These are phyloP conservation scores for Capromys pilorides DNA, from an alignment of 2,797 vertebrate species.

Conservation along the genomic window DNA sequence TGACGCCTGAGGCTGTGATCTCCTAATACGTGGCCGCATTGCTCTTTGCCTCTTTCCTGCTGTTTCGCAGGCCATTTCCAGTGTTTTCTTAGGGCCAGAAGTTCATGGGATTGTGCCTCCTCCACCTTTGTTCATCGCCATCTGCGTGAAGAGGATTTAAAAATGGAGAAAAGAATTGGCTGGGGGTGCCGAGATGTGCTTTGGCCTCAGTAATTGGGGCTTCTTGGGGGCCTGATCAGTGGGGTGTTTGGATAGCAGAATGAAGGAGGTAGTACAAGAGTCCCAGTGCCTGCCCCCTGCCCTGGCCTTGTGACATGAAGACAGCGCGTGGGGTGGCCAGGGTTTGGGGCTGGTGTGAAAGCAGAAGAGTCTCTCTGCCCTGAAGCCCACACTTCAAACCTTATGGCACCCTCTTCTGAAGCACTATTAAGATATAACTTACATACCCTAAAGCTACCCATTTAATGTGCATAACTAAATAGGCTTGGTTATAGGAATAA, in stretches of 20 bases:
- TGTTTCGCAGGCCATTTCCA: not conserved
- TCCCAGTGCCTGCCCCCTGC: no score
- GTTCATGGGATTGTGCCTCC: not conserved
- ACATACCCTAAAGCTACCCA: not conserved
- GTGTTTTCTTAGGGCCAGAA: not conserved
- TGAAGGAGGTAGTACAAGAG: fast-evolving
- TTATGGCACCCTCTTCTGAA: not conserved
- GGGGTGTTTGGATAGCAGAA: not conserved
- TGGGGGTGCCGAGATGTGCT: not conserved
- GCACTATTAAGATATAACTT: not conserved
- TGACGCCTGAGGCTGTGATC: not conserved
- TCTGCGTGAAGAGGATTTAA: not conserved
- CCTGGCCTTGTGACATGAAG: not conserved
- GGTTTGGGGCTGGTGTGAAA: not conserved
- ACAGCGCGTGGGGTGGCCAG: not conserved
- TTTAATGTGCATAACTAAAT: not conserved
- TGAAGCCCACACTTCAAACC: not conserved
- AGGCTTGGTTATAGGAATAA: constrained; percentile 36
- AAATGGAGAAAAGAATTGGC: not conserved
- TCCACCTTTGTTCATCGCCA: not conserved
- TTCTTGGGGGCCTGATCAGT: not conserved
- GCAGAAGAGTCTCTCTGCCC: not conserved
- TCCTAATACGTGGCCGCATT: not conserved
- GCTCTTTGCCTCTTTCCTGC: not conserved
- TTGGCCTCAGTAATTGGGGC: not conserved